A percentile compares a stretch with the other conserved stretches of the same genome.
phyloP scores from a whole-genome alignment of 2,888 invertebrate genomes.

The Tinea semifulvella region DNA sequence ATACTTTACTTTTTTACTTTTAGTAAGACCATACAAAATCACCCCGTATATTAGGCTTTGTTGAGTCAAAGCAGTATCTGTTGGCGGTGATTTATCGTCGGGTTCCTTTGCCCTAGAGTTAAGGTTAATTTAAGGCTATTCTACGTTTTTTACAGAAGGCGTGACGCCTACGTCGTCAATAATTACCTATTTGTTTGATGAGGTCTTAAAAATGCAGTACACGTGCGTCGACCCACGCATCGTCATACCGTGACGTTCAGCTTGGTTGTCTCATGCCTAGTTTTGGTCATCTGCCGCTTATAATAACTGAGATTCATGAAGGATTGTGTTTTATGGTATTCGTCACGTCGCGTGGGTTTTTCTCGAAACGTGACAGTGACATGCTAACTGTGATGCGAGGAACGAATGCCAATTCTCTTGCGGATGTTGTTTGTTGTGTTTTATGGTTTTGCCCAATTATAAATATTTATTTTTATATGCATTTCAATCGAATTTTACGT shows the following conservation, averaged over 20 bases:
- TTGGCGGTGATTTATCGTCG: conserved; percentile 24
- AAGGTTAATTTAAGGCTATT: conserved; percentile 32
- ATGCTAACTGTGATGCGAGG: background rate
- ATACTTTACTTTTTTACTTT: no score
- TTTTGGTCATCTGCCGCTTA: conserved; percentile 14
- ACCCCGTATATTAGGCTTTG: conserved; percentile 2
- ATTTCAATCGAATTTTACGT: no score
- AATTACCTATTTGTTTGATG: conserved; percentile 29
- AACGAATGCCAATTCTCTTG: conserved; percentile 21
- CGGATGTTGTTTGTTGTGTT: background rate
- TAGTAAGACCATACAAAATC: no score
- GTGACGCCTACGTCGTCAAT: conserved; percentile 39
- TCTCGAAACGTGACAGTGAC: conserved; percentile 24
- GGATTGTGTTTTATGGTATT: conserved; percentile 12
- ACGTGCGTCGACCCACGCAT: conserved; percentile 17
- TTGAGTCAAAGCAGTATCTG: conserved; percentile 3
- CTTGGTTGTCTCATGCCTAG: conserved; percentile 3
- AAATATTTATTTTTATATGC: no score
- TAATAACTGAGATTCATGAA: background rate
- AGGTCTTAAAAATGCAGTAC: conserved; percentile 36
- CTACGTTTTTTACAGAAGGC: conserved; percentile 26
- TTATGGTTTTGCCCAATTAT: no score
- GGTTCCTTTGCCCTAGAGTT: conserved; percentile 24
- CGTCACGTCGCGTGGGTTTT: conserved; percentile 36
- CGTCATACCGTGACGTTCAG: conserved; percentile 20